Evolutionary conservation across 2,888 invertebrate species (phyloP), one percentile per base, ranked within the genome.

Genomic region (Patella ulyssiponensis): DNA sequence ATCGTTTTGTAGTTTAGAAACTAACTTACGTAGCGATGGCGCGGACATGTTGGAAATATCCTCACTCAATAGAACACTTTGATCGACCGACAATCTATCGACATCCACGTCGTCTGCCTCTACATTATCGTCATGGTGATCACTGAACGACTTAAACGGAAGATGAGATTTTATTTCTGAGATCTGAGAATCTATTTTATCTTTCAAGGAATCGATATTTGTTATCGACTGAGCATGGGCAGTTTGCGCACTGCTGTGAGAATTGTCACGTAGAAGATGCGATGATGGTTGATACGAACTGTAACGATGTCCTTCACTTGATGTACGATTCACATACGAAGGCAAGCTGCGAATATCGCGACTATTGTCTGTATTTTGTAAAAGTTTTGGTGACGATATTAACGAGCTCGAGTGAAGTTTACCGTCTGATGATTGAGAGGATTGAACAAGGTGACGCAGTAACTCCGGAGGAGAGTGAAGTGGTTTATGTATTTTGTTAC

Each of bases 1-100:
- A 69, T 82, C 83, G 7, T 82, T 76, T 75, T 84, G 84, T 17
- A 85, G 77, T 77, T 85, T 83, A 7, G 80, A 69, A 23, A 85
- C 83, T 51, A 85, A 79, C 33, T 81, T 81, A 7, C 83, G 79
- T 77, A 85, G 71, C 75, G 83, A 83, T 0, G 80, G 75, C 0
- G 84, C 77, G 3, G 83, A 82, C 86, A 84, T 83, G 20, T 79
- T 82, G 14, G 78, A 77, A 51, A 82, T 73, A 11, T 80, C 73
- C 15, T 71, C 77, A 2, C 75, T 20, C 2, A 74, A 73, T 53
- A 77, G 72, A 2, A 58, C 58, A 58, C 58, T 58, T 17, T 58
- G 58, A 58, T 58, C 58, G 2, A 58, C 58, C 7, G 58, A 58
- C n/a, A 58, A 20, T 20, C 58, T n/a, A 58, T 58, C 58, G 12